Base-by-base conservation (phyloP, 2,113 vertebrate species). In the Embiotoca jacksoni region DNA sequence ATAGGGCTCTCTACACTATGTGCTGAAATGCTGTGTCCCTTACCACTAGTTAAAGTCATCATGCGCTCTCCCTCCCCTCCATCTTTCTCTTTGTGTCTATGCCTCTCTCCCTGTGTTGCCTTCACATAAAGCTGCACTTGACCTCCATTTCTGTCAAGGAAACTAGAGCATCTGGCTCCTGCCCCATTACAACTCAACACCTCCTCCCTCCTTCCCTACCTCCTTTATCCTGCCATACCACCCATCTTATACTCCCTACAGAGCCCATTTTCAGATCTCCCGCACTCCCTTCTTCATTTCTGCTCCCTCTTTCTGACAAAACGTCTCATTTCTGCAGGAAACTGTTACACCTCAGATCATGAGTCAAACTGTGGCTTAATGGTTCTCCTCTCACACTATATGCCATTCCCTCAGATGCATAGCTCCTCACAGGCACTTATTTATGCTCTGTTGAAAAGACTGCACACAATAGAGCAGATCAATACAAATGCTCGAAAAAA, bases 111-210 rank as follows among this genome's bases (percentile, higher is more conserved):
- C 78, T 69, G 78, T 61, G 23, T 90, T 91, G 76, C 80, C 91
- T 84, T 91, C 83, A 82, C 88, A 88, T 89, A 92, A 94, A 94
- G 86, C 91, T 86, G 83, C 85, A 88, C 90, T 94, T 94, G 93
- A 94, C 94, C 94, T 95, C 94, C 89, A 94, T 95, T 94, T 90
- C 84, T 92, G 92, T 90, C 88, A 91, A 88, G 86, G 91, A 95
- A 94, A 94, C 69, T 94, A 83, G 94, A 94, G 89, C 94, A 92
- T 92, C 92, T 93, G 90, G 82, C 90, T 84, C 56, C 85, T 83
- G 82, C 88, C 92, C 92, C 89, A 88, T 88, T 90, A 91, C 92
- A 84, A 81, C 83, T 72, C 32, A 39, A 61, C 57, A 23, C 57
- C 63, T 61, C 72, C 80, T 80, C 73, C 77, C 50, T 73, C 77